These are phyloP conservation scores for Saimiri boliviensis DNA, from an alignment of 2,113 vertebrate genomes.

Conservation along the genomic window DNA sequence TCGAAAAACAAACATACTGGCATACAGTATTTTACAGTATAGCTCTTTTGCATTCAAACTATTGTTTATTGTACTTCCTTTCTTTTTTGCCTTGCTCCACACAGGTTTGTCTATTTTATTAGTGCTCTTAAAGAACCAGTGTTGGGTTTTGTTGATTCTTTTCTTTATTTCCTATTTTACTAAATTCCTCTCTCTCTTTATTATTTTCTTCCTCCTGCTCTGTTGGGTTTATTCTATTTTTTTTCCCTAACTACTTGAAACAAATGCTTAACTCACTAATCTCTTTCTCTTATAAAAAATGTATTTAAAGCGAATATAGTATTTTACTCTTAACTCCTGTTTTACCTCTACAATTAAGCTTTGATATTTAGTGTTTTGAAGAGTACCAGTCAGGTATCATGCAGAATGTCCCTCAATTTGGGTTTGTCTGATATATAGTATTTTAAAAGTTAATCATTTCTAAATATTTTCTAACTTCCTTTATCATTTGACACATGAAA, in stretches of 20 bases:
- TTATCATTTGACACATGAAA: background rate
- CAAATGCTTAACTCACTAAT: background rate
- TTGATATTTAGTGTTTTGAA: background rate
- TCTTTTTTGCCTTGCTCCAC: background rate
- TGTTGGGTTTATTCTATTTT: slow-evolving; percentile 13
- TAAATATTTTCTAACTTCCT: slow-evolving; percentile 40
- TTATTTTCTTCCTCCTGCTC: background rate
- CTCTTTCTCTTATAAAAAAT: background rate
- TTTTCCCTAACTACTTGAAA: background rate
- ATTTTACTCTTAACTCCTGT: background rate
- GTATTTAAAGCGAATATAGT: background rate
- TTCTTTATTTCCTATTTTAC: background rate
- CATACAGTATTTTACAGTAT: background rate
- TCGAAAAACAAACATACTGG: background rate
- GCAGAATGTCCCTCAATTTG: background rate
- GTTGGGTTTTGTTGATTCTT: background rate
- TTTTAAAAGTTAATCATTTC: slow-evolving; percentile 22
- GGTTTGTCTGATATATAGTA: background rate
- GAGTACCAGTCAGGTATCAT: background rate
- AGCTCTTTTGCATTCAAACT: background rate
- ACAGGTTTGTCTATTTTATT: background rate
- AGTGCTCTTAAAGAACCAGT: background rate
- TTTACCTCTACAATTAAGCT: background rate
- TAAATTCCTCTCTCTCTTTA: background rate
- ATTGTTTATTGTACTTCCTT: background rate